These are phyloP conservation scores for Pelvicachromis taeniatus DNA, from an alignment of 2,113 vertebrate species.

Conservation along the genomic window DNA sequence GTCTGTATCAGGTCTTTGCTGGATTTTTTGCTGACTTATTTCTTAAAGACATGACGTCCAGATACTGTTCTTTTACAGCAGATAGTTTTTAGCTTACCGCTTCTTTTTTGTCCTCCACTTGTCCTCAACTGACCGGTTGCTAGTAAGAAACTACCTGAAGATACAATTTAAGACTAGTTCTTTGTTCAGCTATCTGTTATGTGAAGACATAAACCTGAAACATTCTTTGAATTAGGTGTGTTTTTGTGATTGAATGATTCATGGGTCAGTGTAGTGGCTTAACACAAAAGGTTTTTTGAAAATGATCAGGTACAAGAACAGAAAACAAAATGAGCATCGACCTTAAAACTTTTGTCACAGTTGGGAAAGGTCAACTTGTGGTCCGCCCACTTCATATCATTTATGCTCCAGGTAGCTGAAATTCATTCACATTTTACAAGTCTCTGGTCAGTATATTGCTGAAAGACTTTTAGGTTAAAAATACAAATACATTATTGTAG, in stretches of 20 bases:
- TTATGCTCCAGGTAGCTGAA: background rate
- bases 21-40: rapidly evolving
- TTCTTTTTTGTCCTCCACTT: background rate
- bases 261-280: background rate
- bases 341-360: background rate
- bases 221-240: background rate
- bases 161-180: background rate
- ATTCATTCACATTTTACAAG: background rate
- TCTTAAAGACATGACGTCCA: background rate
- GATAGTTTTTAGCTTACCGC: background rate
- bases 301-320: background rate
- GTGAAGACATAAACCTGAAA: background rate
- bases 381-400: background rate
- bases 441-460: background rate
- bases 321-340: background rate
- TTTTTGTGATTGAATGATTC: background rate
- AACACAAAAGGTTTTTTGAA: background rate
- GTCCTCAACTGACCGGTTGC: background rate
- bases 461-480: background rate
- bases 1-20: background rate
- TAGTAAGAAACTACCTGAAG: background rate
- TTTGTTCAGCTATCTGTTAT: background rate
- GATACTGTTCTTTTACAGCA: background rate
- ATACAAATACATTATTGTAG: background rate
- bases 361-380: background rate